Percentiles rank a stretch among this genome's conserved stretches.
Evolutionary conservation across 2,797 vertebrate species (phyloP).

Genomic region (Micromesistius poutassou): DNA sequence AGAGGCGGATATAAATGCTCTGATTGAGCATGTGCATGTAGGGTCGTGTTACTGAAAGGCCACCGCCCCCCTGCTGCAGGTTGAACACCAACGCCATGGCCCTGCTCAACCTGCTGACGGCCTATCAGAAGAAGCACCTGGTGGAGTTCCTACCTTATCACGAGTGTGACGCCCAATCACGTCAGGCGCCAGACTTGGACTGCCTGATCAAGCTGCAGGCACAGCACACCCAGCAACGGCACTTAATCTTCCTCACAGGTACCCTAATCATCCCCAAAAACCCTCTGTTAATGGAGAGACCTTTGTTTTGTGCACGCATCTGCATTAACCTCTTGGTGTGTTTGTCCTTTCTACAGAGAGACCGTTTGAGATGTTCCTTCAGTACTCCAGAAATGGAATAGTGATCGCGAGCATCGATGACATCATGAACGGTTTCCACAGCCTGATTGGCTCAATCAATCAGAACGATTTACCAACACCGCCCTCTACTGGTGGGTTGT

Average conservation of each 20-base stretch:
- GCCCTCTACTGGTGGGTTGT: constrained; percentile 68
- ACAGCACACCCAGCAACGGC: constrained; percentile 91
- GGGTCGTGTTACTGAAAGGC: background rate
- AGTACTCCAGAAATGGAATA: constrained; percentile 84
- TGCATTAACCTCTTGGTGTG: background rate
- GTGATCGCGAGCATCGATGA: constrained; percentile 87
- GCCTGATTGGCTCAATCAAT: constrained; percentile 80
- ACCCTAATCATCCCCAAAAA: constrained; percentile 17
- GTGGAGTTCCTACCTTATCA: constrained; percentile 98
- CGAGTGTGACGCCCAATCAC: constrained; percentile 88
- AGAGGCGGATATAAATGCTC: background rate
- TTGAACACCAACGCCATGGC: constrained; percentile 85
- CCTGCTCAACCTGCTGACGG: constrained; percentile 84
- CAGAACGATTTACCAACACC: constrained; percentile 75
- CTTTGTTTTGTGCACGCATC: background rate
- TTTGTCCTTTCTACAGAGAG: constrained; percentile 61
- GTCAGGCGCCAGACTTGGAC: constrained; percentile 90
- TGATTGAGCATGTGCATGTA: background rate
- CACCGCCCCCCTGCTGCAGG: constrained; percentile 60
- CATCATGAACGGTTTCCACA: constrained; percentile 86
- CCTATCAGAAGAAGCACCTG: constrained; percentile 92
- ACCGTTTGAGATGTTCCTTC: constrained; percentile 73
- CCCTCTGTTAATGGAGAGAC: background rate
- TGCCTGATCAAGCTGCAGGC: constrained; percentile 93
- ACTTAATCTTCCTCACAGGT: constrained; percentile 94